phyloP scores from a whole-genome alignment of 1,140 invertebrate genomes.

The Leptoteleia sp. region DNA sequence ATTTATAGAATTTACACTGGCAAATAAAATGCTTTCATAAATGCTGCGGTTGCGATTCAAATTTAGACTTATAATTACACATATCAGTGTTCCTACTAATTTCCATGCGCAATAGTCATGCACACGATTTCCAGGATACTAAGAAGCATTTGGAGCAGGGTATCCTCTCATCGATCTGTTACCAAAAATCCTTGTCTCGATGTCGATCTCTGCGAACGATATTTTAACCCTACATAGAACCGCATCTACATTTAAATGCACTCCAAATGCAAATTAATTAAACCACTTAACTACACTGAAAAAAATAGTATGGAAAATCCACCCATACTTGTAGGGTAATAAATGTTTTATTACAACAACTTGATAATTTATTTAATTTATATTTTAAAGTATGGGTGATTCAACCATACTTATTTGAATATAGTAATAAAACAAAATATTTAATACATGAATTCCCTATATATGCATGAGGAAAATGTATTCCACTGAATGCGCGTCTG shows the following conservation, averaged over 20 bases:
- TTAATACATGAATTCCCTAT: too few relatives aligned
- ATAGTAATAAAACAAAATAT: too few relatives aligned
- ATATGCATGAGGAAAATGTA: too few relatives aligned
- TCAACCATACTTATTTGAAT: too few relatives aligned
- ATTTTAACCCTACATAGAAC: slow-evolving; percentile 18
- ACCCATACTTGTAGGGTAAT: too few relatives aligned
- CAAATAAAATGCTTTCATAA: slow-evolving; percentile 19
- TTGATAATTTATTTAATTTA: too few relatives aligned
- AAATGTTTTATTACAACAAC: too few relatives aligned
- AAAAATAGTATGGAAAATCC: too few relatives aligned
- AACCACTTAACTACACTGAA: too few relatives aligned
- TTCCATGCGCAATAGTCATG: slow-evolving; percentile 32
- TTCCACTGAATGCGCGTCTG: too few relatives aligned
- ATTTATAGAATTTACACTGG: too few relatives aligned
- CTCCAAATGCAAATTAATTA: slow-evolving; percentile 50
- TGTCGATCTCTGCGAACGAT: slow-evolving; percentile 28
- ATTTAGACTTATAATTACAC: slow-evolving; percentile 39
- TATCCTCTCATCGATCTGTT: slow-evolving; percentile 45
- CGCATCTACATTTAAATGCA: slow-evolving; percentile 51
- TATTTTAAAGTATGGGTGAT: too few relatives aligned
- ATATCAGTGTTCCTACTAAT: slow-evolving; percentile 16
- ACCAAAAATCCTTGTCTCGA: slow-evolving; percentile 31
- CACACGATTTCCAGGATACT: slow-evolving; percentile 36
- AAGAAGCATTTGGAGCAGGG: slow-evolving; percentile 30
- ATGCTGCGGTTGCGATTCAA: slow-evolving; percentile 3